A percentile compares a stretch with the other conserved stretches of the same genome.
These are phyloP conservation scores for Eupeodes corollae DNA, from an alignment of 1,140 invertebrate genomes.

Conservation along the genomic window DNA sequence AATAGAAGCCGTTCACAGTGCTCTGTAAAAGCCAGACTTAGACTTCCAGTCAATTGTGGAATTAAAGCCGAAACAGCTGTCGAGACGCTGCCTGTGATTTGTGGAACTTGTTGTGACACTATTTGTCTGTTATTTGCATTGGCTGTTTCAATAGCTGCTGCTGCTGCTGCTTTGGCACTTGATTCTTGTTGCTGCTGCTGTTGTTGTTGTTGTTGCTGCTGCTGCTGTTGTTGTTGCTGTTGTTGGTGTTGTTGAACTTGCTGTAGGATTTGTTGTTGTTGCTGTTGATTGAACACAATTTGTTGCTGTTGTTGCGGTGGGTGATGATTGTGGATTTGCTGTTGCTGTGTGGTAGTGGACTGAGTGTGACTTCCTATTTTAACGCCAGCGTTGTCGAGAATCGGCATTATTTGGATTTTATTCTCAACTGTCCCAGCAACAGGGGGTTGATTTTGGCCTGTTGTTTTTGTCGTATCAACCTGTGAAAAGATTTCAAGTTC, in stretches of 20 bases:
- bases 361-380: slow-evolving; percentile 9
- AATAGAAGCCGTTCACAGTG: slow-evolving; percentile 32
- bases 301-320: neutral
- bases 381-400: slow-evolving; percentile 18
- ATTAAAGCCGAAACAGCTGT: slow-evolving; percentile 28
- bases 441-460: slow-evolving; percentile 17
- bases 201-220: neutral
- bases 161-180: slow-evolving; percentile 2
- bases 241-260: slow-evolving; percentile 9
- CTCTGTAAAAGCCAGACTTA: slow-evolving; percentile 31
- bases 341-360: neutral
- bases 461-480: slow-evolving; percentile 14
- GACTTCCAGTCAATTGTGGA: slow-evolving; percentile 31
- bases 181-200: neutral
- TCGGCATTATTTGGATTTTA: slow-evolving; percentile 38
- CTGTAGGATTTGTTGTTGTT: slow-evolving; percentile 6
- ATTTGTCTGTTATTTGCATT: slow-evolving; percentile 4
- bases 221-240: slow-evolving; percentile 9
- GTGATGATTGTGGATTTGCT: neutral
- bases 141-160: neutral
- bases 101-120: slow-evolving; percentile 24
- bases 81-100: slow-evolving; percentile 27
- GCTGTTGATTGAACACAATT: slow-evolving; percentile 1
- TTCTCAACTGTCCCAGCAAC: slow-evolving; percentile 24
- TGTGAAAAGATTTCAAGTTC: slow-evolving; percentile 9